Percentiles rank a stretch among this genome's conserved stretches.
These are phyloP conservation scores for Spinibarbus caldwelli DNA, from an alignment of 2,797 vertebrate species.

Conservation along the genomic window DNA sequence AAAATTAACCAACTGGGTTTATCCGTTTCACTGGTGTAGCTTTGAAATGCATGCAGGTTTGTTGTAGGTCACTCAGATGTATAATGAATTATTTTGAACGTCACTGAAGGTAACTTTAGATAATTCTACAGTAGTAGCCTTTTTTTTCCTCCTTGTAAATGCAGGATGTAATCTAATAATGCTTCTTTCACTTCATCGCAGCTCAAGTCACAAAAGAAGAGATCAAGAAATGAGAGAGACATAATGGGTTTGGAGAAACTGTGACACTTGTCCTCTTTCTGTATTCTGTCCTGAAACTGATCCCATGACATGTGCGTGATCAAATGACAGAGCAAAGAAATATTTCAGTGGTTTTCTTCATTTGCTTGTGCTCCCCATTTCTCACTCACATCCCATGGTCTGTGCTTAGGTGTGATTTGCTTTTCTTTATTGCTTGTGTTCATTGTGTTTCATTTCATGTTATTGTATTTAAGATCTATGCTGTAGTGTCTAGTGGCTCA, in stretches of 20 bases:
- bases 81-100: background rate
- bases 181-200: conserved; percentile 62
- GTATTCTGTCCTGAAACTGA: conserved; percentile 21
- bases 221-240: conserved; percentile 64
- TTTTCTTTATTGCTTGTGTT: conserved; percentile 39
- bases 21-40: background rate
- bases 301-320: conserved; percentile 45
- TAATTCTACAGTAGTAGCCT: background rate
- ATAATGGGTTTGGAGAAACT: conserved; percentile 14
- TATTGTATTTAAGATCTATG: conserved; percentile 13
- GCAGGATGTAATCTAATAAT: conserved; percentile 13
- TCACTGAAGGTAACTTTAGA: background rate
- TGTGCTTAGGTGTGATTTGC: conserved; percentile 31
- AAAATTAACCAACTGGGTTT: background rate
- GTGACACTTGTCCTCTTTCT: conserved; percentile 19
- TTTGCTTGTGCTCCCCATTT: conserved; percentile 34
- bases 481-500: background rate
- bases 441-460: conserved; percentile 44
- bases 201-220: conserved; percentile 77
- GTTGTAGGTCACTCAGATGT: background rate
- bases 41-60: conserved; percentile 1
- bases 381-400: too few species aligned
- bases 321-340: conserved; percentile 42
- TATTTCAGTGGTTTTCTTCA: conserved; percentile 44
- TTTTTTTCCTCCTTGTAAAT: background rate